Percentiles rank a stretch among this genome's conserved stretches.
Evolutionary conservation across 2,797 vertebrate species (phyloP).

Genomic region (Bovichtus diacanthus): DNA sequence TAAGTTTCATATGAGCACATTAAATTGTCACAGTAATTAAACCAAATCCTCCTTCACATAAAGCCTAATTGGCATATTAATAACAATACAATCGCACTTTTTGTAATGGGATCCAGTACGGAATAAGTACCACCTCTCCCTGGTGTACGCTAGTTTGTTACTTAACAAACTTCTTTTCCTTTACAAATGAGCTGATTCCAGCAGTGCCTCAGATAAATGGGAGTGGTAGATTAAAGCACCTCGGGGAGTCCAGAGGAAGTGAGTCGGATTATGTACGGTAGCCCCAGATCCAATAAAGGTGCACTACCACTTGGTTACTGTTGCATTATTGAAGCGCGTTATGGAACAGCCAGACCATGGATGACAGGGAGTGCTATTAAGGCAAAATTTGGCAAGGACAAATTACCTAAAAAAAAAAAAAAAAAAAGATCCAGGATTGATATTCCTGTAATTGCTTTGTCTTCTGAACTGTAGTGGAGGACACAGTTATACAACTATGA

Average conservation of each 20-base stretch:
- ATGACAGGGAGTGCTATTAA: slow-evolving; percentile 21
- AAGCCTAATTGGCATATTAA: slow-evolving; percentile 42
- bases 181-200: slow-evolving; percentile 47
- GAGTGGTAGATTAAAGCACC: slow-evolving; percentile 49
- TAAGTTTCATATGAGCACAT: slow-evolving; percentile 22
- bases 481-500: background rate
- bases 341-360: slow-evolving; percentile 29
- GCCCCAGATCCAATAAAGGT: slow-evolving; percentile 65
- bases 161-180: slow-evolving; percentile 42
- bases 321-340: slow-evolving; percentile 66
- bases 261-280: slow-evolving; percentile 48
- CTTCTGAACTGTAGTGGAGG: background rate
- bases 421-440: background rate
- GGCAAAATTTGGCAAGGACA: slow-evolving; percentile 21
- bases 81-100: slow-evolving; percentile 15
- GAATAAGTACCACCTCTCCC: slow-evolving; percentile 18
- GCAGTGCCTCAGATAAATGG: slow-evolving; percentile 26
- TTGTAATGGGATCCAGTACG: slow-evolving; percentile 20
- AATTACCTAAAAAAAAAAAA: background rate
- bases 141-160: slow-evolving; percentile 23
- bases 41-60: slow-evolving; percentile 29
- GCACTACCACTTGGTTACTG: slow-evolving; percentile 46
- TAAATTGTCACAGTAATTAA: slow-evolving; percentile 44
- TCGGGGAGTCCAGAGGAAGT: slow-evolving; percentile 50
- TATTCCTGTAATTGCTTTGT: background rate